Conservation (phyloP, 2,113 vertebrate species). For the Parotia lawesii region DNA sequence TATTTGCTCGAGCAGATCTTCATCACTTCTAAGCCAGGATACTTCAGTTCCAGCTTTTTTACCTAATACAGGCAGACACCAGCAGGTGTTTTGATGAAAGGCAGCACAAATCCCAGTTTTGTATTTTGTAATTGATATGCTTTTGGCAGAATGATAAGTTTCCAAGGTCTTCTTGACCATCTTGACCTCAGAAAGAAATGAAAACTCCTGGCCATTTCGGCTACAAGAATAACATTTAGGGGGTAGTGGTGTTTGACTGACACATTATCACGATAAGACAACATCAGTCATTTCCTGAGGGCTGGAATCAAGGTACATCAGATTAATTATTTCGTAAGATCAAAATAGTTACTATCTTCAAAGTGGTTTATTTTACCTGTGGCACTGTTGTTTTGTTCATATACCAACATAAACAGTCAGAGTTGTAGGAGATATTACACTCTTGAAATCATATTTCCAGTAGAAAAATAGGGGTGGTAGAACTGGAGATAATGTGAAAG, state of each 20-base stretch:
- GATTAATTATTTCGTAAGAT: neutral
- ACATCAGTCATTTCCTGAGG: neutral
- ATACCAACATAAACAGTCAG: neutral
- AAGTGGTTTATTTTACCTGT: neutral
- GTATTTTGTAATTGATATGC: neutral
- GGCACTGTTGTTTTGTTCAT: neutral
- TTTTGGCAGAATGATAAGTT: neutral
- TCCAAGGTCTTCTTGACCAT: neutral
- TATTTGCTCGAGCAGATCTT: neutral
- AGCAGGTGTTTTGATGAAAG: neutral
- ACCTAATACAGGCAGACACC: fast-evolving
- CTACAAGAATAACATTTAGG: neutral
- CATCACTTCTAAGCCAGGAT: neutral
- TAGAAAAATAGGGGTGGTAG: neutral
- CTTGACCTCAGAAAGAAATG: neutral
- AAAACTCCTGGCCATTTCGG: neutral
- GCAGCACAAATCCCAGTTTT: neutral
- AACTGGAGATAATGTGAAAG: neutral
- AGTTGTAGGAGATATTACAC: neutral
- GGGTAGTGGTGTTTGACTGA: neutral
- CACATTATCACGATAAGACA: neutral
- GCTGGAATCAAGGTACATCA: neutral
- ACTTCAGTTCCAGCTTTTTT: neutral
- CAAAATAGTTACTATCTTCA: neutral
- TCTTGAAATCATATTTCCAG: neutral